Percentiles rank a stretch among this genome's conserved stretches.
Evolutionary conservation across 2,113 vertebrate species (phyloP).

Genomic region (Odocoileus hemionus): DNA sequence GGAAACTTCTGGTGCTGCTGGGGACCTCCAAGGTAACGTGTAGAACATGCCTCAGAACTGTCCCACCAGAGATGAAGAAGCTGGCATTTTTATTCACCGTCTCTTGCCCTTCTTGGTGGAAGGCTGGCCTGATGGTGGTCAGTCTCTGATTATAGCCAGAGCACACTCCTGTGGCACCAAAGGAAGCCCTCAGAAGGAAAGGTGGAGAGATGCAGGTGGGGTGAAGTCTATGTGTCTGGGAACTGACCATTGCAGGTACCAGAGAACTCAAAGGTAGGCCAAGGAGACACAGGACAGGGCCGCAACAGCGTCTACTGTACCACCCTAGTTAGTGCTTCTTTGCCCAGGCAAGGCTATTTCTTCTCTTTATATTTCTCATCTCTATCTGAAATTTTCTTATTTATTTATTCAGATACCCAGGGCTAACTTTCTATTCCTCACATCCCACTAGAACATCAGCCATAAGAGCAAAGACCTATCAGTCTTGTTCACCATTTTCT

Average conservation of each 20-base stretch:
- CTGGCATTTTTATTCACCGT: not conserved
- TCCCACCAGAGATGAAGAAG: not conserved
- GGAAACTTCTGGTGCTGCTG: not conserved
- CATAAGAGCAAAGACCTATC: not conserved
- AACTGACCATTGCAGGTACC: not conserved
- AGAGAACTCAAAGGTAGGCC: not conserved
- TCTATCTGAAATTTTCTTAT: not conserved
- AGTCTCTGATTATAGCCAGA: no score
- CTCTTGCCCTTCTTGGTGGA: not conserved
- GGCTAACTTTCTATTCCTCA: not conserved
- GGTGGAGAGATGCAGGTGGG: not conserved
- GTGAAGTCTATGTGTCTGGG: not conserved
- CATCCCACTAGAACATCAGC: not conserved
- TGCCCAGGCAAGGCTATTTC: not conserved
- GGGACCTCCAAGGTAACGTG: not conserved
- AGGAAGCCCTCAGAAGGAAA: not conserved
- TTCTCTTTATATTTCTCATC: not conserved
- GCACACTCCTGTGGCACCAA: not conserved
- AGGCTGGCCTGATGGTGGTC: not conserved
- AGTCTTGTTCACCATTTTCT: not conserved
- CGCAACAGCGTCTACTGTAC: not conserved
- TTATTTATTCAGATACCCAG: not conserved
- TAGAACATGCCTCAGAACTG: not conserved
- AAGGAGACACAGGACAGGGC: not conserved
- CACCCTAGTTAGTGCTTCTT: not conserved